These are phyloP conservation scores for Trissonchulus sp. DNA, from an alignment of 2,888 invertebrate genomes.

Conservation along the genomic window DNA sequence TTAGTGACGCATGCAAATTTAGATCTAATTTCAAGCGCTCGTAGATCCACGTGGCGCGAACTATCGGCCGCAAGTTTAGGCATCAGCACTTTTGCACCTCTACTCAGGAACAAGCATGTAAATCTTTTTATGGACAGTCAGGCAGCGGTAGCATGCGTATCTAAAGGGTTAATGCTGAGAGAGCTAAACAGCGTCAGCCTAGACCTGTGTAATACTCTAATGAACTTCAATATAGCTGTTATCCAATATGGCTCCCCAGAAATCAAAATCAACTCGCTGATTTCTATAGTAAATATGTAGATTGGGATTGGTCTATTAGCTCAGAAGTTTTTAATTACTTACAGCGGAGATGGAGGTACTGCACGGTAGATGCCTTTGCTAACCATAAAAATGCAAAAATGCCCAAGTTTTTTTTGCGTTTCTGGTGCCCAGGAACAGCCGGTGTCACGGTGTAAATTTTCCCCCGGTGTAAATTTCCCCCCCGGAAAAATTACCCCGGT, in stretches of 20 bases:
- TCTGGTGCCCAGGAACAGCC: not conserved
- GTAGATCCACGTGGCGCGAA: not conserved
- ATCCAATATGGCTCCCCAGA: not conserved
- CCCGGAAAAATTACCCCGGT: too few relatives aligned
- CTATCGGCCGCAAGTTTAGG: not conserved
- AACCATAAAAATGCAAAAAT: not conserved
- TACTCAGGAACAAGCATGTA: not conserved
- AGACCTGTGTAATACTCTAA: too few relatives aligned
- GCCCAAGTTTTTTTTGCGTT: not conserved
- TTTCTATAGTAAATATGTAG: not conserved
- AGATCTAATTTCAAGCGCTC: not conserved
- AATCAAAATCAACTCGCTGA: not conserved
- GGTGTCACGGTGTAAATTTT: not conserved
- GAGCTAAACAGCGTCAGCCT: not conserved
- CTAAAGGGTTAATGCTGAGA: not conserved
- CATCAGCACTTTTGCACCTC: not conserved
- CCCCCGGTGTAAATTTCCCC: not conserved
- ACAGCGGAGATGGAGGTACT: not conserved
- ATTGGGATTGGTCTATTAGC: not conserved
- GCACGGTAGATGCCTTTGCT: not conserved
- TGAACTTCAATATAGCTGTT: too few relatives aligned
- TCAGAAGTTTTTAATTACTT: not conserved
- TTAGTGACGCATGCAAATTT: not conserved
- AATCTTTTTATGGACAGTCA: not conserved
- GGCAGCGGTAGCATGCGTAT: not conserved